Evolutionary conservation across 2,888 invertebrate species (phyloP).

Genomic region (Lepidocyrtinus sp.): DNA sequence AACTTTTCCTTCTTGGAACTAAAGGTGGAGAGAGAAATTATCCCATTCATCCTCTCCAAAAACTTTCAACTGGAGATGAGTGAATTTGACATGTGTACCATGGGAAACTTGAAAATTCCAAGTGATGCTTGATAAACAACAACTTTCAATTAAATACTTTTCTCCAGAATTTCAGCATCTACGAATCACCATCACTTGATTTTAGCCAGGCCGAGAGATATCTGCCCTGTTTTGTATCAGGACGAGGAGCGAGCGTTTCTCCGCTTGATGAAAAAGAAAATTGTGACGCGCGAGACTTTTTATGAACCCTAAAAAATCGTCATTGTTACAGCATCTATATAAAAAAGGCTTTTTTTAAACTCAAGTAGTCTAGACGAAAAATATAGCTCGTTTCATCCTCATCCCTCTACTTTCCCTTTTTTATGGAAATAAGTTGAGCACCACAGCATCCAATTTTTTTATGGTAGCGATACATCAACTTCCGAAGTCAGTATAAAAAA

Average conservation of each 20-base stretch:
- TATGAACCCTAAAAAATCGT: no score
- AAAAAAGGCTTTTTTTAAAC: no score
- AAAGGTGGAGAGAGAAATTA: slow-evolving; percentile 1
- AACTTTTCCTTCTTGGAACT: not conserved
- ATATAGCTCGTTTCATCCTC: not conserved
- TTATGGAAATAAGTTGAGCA: not conserved
- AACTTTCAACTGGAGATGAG: not conserved
- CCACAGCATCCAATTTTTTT: slow-evolving; percentile 1
- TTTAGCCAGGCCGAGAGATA: no score
- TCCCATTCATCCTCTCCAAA: not conserved
- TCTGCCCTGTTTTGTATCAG: no score
- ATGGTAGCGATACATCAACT: slow-evolving; percentile 10
- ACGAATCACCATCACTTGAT: no score
- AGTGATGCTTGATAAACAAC: not conserved
- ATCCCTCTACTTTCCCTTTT: not conserved
- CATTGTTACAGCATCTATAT: no score
- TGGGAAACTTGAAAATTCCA: not conserved
- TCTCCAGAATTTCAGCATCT: no score
- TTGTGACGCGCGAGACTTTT: no score
- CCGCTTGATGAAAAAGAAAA: no score
- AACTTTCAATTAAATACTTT: slow-evolving; percentile 17
- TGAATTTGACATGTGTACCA: slow-evolving; percentile 3
- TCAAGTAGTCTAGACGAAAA: not conserved
- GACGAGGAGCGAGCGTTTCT: no score
- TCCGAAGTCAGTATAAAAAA: slow-evolving; percentile 20